phyloP scores from a whole-genome alignment of 1,140 invertebrate genomes.

The Mya arenaria region DNA sequence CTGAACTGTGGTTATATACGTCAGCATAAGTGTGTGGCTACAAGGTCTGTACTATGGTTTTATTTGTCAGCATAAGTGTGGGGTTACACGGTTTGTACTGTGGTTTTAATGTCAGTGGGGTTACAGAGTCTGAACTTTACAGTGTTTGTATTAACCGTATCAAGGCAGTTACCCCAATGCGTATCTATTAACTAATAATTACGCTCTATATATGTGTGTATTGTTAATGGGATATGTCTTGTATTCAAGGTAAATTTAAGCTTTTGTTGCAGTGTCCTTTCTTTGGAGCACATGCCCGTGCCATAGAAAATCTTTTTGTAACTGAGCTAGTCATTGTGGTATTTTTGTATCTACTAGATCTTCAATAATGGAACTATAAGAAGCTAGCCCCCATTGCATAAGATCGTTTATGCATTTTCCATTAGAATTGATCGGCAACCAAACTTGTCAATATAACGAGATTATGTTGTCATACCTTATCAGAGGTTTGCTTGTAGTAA shows the following conservation, averaged over 20 bases:
- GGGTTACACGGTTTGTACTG: no score
- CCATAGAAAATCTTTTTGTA: background rate
- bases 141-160: no score
- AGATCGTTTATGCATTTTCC: slow-evolving; percentile 24
- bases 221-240: background rate
- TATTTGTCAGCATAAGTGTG: no score
- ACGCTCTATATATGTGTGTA: no score
- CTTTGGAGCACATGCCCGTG: background rate
- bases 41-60: no score
- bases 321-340: background rate
- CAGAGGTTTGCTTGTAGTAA: slow-evolving; percentile 45
- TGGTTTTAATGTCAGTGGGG: no score
- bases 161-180: no score
- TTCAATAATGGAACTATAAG: background rate
- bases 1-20: no score
- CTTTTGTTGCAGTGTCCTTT: background rate
- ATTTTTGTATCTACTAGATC: background rate
- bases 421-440: slow-evolving; percentile 9
- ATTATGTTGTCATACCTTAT: slow-evolving; percentile 50
- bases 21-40: no score
- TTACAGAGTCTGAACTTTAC: no score
- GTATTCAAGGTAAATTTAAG: background rate
- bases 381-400: background rate
- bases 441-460: slow-evolving; percentile 50
- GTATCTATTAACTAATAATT: no score